Conservation (phyloP, 2,797 vertebrate species). For the Sternarchorhynchus goeldii region DNA sequence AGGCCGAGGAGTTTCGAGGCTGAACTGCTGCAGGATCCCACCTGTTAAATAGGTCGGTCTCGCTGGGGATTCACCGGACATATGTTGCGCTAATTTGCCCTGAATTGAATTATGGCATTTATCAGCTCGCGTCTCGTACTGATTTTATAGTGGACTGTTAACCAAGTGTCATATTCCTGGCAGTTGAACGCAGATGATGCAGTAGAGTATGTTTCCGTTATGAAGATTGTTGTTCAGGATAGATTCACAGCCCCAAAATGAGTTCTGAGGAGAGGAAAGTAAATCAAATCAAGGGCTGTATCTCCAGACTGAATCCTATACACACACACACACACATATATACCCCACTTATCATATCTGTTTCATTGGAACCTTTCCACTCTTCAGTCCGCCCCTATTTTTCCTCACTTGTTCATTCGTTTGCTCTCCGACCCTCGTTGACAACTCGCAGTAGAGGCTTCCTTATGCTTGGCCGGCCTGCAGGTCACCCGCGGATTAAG, state of each 20-base stretch:
- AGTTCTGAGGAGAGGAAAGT: conserved; percentile 37
- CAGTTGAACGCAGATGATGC: conserved; percentile 21
- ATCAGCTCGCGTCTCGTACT: conserved; percentile 12
- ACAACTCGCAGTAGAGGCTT: conserved; percentile 42
- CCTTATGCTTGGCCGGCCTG: conserved; percentile 59
- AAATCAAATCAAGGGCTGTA: conserved; percentile 30
- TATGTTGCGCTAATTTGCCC: conserved; percentile 18
- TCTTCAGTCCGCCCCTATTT: conserved; percentile 25
- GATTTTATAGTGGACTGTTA: conserved; percentile 20
- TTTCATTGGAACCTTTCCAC: conserved; percentile 3
- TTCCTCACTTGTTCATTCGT: conserved; percentile 26
- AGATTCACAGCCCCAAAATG: conserved; percentile 9
- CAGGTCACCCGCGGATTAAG: conserved; percentile 73
- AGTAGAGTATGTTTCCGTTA: conserved; percentile 27
- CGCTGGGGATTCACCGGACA: conserved; percentile 16
- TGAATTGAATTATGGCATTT: conserved; percentile 7
- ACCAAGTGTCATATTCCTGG: conserved; percentile 21
- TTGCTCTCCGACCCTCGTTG: conserved; percentile 7
- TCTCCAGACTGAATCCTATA: conserved; percentile 12
- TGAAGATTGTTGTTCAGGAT: conserved; percentile 41
- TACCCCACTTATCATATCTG: conserved; percentile 32
- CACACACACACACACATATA: conserved; percentile 15
- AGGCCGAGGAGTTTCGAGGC: conserved; percentile 16
- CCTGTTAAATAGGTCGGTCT: conserved; percentile 29
- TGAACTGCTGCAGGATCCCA: conserved; percentile 23